Conservation (phyloP, 1,140 invertebrate species). For the Neodiprion virginianus region DNA sequence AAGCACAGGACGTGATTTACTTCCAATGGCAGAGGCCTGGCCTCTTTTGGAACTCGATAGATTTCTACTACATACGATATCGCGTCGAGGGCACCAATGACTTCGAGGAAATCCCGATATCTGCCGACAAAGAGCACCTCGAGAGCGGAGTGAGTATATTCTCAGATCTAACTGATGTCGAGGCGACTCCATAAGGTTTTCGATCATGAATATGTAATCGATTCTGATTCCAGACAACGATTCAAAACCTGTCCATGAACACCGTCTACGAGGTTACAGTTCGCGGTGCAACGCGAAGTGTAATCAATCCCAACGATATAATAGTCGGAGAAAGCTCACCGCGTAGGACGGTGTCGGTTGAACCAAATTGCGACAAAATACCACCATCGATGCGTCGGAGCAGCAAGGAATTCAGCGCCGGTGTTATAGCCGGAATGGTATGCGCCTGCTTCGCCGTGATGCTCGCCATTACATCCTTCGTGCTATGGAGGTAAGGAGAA, state of each 20-base stretch:
- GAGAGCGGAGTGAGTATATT: conserved; percentile 66
- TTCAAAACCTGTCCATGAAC: conserved; percentile 78
- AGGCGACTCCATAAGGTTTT: too few relatives aligned
- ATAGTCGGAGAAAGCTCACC: conserved; percentile 73
- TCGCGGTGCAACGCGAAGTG: conserved; percentile 73
- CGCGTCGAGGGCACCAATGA: conserved; percentile 65
- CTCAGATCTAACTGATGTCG: too few relatives aligned
- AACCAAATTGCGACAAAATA: conserved; percentile 72
- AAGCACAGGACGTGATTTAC: conserved; percentile 76
- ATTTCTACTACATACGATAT: conserved; percentile 81
- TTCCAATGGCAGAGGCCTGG: conserved; percentile 82
- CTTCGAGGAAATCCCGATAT: conserved; percentile 69
- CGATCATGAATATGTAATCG: too few relatives aligned
- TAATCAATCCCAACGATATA: conserved; percentile 68
- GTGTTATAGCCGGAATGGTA: conserved; percentile 75
- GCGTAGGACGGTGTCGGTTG: conserved; percentile 69
- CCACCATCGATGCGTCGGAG: conserved; percentile 64
- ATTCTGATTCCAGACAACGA: conserved; percentile 66
- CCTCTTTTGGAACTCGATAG: conserved; percentile 76
- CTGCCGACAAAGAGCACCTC: conserved; percentile 65
- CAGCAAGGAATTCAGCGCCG: conserved; percentile 71
- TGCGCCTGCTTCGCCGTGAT: conserved; percentile 77
- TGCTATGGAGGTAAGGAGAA: conserved; percentile 77
- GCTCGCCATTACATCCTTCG: conserved; percentile 73
- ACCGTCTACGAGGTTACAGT: conserved; percentile 79